Conservation (phyloP, 2,888 invertebrate genomes). For the Actias luna region DNA sequence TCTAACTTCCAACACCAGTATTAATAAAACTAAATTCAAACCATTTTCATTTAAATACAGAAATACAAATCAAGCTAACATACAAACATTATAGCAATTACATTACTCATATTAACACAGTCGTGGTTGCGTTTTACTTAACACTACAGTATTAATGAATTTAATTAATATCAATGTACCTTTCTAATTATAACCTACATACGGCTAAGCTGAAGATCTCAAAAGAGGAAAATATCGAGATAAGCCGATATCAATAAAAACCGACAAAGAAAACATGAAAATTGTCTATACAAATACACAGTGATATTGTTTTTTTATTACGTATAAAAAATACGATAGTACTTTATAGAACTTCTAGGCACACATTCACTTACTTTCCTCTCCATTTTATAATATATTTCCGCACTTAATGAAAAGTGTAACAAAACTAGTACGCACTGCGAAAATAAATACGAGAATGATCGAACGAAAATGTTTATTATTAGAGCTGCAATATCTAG, state of each 20-base stretch:
- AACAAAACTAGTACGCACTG: not conserved
- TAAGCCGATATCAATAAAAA: not conserved
- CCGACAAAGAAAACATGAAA: not conserved
- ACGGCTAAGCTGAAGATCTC: not conserved
- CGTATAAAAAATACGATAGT: not conserved
- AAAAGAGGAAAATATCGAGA: not conserved
- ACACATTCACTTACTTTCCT: not conserved
- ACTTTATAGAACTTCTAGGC: not conserved
- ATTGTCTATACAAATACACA: not conserved
- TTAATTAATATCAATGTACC: not conserved
- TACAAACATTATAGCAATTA: not conserved
- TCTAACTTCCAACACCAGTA: too few species aligned
- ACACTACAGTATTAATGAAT: not conserved
- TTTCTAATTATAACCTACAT: not conserved
- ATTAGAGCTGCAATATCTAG: slow-evolving; percentile 23
- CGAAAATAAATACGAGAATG: slow-evolving; percentile 10
- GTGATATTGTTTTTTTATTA: not conserved
- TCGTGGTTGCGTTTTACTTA: not conserved
- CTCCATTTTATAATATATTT: not conserved
- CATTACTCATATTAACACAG: not conserved
- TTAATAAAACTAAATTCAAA: not conserved
- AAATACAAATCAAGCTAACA: not conserved
- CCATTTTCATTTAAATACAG: not conserved
- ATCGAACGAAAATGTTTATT: slow-evolving; percentile 13
- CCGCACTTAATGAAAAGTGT: not conserved